Evolutionary conservation across 2,113 vertebrate species (phyloP).

Genomic region (Aplodontia rufa): DNA sequence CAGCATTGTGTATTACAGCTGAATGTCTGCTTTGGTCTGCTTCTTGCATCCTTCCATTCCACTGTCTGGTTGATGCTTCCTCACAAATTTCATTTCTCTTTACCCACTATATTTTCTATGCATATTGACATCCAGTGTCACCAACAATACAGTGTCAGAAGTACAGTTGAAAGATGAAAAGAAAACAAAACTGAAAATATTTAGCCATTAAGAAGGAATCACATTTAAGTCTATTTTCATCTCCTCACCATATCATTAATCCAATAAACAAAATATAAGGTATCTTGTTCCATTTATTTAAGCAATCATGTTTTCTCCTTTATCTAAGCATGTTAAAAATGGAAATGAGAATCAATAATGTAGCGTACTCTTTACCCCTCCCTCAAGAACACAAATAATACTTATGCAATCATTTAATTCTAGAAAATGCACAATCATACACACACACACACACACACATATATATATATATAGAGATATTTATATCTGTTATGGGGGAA

Average conservation of each 20-base stretch:
- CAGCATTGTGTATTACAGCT: neutral
- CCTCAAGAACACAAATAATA: no score
- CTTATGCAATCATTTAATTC: no score
- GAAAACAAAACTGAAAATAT: neutral
- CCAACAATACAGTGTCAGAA: neutral
- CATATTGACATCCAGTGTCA: rapidly evolving
- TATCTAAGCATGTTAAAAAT: neutral
- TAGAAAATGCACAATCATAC: no score
- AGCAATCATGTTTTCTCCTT: neutral
- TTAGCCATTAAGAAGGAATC: neutral
- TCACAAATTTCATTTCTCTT: neutral
- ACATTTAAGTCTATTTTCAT: neutral
- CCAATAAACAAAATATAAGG: neutral
- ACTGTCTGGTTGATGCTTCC: neutral
- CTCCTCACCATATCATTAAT: neutral
- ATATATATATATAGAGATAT: no score
- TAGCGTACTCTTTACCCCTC: no score
- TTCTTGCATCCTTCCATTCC: neutral
- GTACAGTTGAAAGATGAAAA: neutral
- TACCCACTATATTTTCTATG: neutral
- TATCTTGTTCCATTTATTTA: neutral
- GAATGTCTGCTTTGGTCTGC: neutral
- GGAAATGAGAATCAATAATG: no score
- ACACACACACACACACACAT: no score
- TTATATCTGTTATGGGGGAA: no score